Conservation (phyloP, 2,113 vertebrate species). For the Syngnathoides biaculeatus region DNA sequence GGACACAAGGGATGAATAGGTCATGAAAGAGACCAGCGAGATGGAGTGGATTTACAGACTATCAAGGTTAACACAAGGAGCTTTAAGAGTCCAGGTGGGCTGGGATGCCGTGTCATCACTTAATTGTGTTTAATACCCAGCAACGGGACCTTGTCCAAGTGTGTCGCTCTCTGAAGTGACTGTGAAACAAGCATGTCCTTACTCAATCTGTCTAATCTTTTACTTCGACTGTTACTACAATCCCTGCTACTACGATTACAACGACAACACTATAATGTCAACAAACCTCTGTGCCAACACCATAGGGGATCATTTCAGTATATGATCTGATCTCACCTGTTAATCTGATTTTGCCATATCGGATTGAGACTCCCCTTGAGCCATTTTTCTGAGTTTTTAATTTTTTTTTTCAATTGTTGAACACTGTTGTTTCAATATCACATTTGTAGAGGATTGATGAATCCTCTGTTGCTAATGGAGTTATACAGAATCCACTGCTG, state of each 20-base stretch:
- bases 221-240: constrained; percentile 16
- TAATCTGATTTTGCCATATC: constrained; percentile 31
- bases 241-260: constrained; percentile 2
- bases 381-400: constrained; percentile 31
- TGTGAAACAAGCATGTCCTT: constrained; percentile 34
- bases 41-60: constrained; percentile 47
- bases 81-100: constrained; percentile 49
- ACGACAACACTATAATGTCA: constrained; percentile 2
- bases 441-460: constrained; percentile 33
- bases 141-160: constrained; percentile 47
- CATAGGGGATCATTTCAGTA: constrained; percentile 20
- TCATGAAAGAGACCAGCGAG: constrained; percentile 37
- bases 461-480: constrained; percentile 4
- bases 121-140: constrained; percentile 63
- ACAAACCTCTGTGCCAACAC: constrained; percentile 12
- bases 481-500: neutral
- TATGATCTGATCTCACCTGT: constrained; percentile 25
- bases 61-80: constrained; percentile 8
- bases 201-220: constrained; percentile 47
- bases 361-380: constrained; percentile 17
- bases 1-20: constrained; percentile 17
- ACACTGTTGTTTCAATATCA: constrained; percentile 27
- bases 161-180: constrained; percentile 46
- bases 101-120: constrained; percentile 35
- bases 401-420: constrained; percentile 48